Conservation (phyloP, 2,797 vertebrate species). For the Oceanodroma leucorhoa region DNA sequence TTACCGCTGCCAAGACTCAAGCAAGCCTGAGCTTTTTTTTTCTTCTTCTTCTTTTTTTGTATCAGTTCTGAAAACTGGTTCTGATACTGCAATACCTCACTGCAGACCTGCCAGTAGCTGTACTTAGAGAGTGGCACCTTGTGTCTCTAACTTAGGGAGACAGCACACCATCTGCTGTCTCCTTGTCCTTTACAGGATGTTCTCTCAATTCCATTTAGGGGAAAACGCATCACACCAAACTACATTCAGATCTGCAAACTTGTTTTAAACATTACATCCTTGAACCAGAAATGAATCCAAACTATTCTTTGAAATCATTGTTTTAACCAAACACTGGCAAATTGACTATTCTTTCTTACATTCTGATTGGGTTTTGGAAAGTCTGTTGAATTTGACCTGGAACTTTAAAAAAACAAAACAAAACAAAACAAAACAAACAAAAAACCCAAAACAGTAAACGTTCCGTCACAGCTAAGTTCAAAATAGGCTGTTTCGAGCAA, state of each 20-base stretch:
- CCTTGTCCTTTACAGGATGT: slow-evolving; percentile 42
- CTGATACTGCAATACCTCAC: neutral
- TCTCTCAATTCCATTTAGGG: neutral
- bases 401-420: neutral
- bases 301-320: neutral
- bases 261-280: neutral
- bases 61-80: neutral
- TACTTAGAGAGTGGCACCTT: slow-evolving; percentile 32
- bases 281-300: neutral
- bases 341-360: neutral
- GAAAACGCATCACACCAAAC: neutral
- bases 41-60: neutral
- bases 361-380: neutral
- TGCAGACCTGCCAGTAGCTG: slow-evolving; percentile 24
- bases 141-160: slow-evolving; percentile 27
- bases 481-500: neutral
- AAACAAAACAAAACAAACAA: too few relatives aligned
- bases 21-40: neutral
- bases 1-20: neutral
- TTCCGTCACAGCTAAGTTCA: neutral
- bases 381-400: neutral
- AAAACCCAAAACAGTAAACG: neutral
- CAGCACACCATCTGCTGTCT: slow-evolving; percentile 46
- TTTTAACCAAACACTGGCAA: neutral
- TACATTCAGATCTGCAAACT: neutral